These are phyloP conservation scores for Phymatocera aterrima DNA, from an alignment of 2,888 invertebrate species.

Conservation along the genomic window DNA sequence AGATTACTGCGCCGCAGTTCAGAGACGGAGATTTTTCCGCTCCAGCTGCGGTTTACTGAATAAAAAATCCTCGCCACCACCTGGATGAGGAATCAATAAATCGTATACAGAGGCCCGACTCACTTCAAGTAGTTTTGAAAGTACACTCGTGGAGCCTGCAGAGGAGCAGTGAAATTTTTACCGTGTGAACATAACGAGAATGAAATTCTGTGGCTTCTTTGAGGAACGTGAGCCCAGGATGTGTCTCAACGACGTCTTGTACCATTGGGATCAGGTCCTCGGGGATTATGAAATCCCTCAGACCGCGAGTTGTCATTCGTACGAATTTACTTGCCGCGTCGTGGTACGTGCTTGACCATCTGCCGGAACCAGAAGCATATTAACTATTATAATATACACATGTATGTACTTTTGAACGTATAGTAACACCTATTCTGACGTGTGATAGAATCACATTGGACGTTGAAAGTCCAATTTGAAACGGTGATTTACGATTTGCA, in stretches of 20 bases:
- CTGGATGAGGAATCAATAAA: conserved; percentile 75
- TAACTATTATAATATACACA: conserved; percentile 3
- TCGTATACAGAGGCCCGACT: too few relatives aligned
- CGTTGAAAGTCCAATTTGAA: too few relatives aligned
- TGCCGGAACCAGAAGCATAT: conserved; percentile 72
- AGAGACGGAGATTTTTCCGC: conserved; percentile 90
- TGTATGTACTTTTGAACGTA: neutral
- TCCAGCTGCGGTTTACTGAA: conserved; percentile 98
- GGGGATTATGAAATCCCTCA: conserved; percentile 82
- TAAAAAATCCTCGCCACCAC: conserved; percentile 98
- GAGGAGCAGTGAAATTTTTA: conserved; percentile 63
- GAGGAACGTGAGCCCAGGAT: conserved; percentile 97
- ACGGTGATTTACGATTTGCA: too few relatives aligned
- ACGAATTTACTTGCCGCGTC: conserved; percentile 94
- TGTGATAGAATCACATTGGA: too few relatives aligned
- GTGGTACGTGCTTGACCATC: conserved; percentile 88
- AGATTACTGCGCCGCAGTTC: conserved; percentile 95
- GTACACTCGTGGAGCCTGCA: neutral
- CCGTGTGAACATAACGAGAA: conserved; percentile 98
- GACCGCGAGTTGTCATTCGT: conserved; percentile 87
- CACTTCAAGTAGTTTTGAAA: conserved; percentile 39
- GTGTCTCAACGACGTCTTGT: conserved; percentile 98
- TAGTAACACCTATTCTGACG: neutral
- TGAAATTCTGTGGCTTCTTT: conserved; percentile 99
- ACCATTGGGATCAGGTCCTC: conserved; percentile 96